These are phyloP conservation scores for Oophaga sylvatica DNA, from an alignment of 2,797 vertebrate genomes.

Conservation along the genomic window DNA sequence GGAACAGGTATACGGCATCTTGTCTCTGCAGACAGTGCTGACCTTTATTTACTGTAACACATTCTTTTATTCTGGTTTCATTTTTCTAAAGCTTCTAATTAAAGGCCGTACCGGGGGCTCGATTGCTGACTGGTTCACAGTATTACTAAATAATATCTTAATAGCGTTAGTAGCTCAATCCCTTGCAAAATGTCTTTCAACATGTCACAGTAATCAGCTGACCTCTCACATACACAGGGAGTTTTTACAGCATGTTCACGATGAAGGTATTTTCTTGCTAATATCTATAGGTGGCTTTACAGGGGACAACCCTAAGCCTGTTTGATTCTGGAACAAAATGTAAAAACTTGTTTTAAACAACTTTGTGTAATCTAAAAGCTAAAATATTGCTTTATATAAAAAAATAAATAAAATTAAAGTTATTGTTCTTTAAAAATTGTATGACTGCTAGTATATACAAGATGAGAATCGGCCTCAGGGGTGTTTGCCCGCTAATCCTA, in stretches of 20 bases:
- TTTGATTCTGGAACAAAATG: not conserved
- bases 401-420: not conserved
- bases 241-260: not conserved
- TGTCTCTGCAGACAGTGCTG: not conserved
- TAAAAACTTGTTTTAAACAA: not conserved
- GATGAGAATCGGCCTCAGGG: too few relatives aligned
- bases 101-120: not conserved
- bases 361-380: not conserved
- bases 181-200: conserved; percentile 13
- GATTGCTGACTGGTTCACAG: not conserved
- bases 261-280: not conserved
- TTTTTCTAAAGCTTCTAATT: conserved; percentile 1
- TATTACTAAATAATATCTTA: conserved; percentile 21
- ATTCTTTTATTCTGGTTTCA: not conserved
- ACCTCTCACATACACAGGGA: conserved; percentile 2
- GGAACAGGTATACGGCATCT: not conserved
- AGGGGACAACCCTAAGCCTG: not conserved
- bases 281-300: not conserved
- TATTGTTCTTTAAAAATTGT: too few relatives aligned
- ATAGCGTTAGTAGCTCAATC: conserved; percentile 36
- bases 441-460: too few relatives aligned
- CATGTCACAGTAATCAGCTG: conserved; percentile 5
- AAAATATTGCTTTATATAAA: not conserved
- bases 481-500: too few relatives aligned
- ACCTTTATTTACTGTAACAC: not conserved